Evolutionary conservation across 2,797 vertebrate species (phyloP).

Genomic region (Bradypus variegatus): DNA sequence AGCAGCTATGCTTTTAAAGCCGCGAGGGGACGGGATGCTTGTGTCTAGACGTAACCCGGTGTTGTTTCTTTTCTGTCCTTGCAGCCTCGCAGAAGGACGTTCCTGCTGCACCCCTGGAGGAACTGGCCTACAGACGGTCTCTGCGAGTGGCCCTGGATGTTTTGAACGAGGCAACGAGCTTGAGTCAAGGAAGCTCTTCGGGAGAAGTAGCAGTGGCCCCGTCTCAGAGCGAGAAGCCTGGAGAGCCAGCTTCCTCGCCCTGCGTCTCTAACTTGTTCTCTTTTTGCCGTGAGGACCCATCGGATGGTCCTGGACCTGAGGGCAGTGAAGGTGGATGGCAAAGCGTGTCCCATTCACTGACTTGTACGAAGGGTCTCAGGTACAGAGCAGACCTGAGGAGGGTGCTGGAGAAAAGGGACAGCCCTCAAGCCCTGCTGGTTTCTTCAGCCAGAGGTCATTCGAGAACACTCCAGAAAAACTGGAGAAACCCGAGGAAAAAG

Average conservation of each 20-base stretch:
- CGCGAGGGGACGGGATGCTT: accelerated
- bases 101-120: conserved; percentile 34
- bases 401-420: accelerated
- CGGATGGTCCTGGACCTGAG: accelerated
- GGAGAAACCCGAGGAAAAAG: accelerated
- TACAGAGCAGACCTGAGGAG: accelerated
- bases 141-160: conserved; percentile 72
- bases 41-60: accelerated
- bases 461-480: accelerated
- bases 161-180: neutral
- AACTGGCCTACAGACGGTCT: conserved; percentile 70
- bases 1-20: neutral
- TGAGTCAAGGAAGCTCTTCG: neutral
- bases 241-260: accelerated
- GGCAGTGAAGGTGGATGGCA: neutral
- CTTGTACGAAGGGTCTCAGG: accelerated
- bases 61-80: neutral
- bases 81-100: conserved; percentile 28
- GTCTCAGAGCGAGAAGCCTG: accelerated
- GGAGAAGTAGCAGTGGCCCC: neutral
- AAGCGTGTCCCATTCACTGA: accelerated
- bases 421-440: accelerated
- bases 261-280: accelerated
- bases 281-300: accelerated
- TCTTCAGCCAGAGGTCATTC: accelerated